Conservation (phyloP, 2,888 invertebrate species). For the Eledona agricola region DNA sequence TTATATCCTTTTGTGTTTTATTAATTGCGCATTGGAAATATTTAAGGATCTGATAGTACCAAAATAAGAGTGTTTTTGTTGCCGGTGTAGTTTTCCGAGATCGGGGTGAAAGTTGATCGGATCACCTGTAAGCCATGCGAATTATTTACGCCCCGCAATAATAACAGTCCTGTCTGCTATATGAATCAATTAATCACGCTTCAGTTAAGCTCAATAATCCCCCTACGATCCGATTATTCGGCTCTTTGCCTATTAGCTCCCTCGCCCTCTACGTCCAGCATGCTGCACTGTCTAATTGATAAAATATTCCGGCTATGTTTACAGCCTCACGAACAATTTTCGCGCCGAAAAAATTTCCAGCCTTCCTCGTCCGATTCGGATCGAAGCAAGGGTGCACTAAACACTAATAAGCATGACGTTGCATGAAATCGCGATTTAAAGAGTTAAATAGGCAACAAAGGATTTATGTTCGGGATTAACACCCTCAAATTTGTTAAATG, state of each 20-base stretch:
- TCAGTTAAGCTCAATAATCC: constrained; percentile 61
- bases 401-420: constrained; percentile 58
- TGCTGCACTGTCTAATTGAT: constrained; percentile 52
- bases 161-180: constrained; percentile 57
- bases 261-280: constrained; percentile 42
- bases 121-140: constrained; percentile 58
- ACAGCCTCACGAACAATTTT: constrained; percentile 25
- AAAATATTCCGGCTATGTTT: constrained; percentile 55
- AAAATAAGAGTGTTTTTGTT: too few relatives aligned
- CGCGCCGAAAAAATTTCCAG: too few relatives aligned
- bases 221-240: constrained; percentile 61
- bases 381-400: constrained; percentile 47
- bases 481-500: constrained; percentile 53
- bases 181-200: constrained; percentile 64
- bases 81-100: constrained; percentile 21
- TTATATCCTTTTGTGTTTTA: too few relatives aligned
- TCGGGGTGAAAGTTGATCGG: constrained; percentile 38
- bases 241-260: constrained; percentile 57
- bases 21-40: too few relatives aligned
- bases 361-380: not conserved
- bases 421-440: constrained; percentile 62
- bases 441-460: constrained; percentile 60
- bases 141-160: constrained; percentile 60
- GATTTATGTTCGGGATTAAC: constrained; percentile 57
- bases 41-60: too few relatives aligned